These are phyloP conservation scores for Coreius guichenoti DNA, from an alignment of 2,797 vertebrate genomes.

Conservation along the genomic window DNA sequence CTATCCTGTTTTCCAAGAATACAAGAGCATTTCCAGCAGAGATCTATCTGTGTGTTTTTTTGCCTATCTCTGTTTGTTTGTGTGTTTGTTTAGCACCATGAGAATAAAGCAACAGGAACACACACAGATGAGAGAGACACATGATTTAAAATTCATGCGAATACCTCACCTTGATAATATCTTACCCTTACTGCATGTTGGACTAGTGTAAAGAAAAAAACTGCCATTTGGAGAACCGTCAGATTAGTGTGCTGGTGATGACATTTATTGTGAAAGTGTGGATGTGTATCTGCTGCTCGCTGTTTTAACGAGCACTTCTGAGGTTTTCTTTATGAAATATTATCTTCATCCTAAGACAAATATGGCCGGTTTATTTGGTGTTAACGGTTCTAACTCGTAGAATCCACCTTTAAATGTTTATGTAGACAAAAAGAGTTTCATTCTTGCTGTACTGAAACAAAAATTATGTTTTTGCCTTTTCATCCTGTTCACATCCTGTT, in stretches of 20 bases:
- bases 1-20: constrained; percentile 20
- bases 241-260: constrained; percentile 33
- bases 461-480: not conserved
- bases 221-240: not conserved
- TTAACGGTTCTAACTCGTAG: not conserved
- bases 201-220: not conserved
- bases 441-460: not conserved
- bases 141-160: not conserved
- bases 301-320: not conserved
- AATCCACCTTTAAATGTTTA: not conserved
- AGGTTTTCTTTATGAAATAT: constrained; percentile 5
- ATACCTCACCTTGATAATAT: constrained; percentile 11
- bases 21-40: constrained; percentile 1
- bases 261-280: constrained; percentile 42
- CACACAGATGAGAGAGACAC: not conserved
- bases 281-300: constrained; percentile 17
- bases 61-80: not conserved
- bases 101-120: constrained; percentile 6
- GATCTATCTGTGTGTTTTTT: constrained; percentile 11
- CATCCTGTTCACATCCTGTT: not conserved
- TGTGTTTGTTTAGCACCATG: constrained; percentile 12
- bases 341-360: constrained; percentile 3
- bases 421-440: not conserved
- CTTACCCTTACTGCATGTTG: not conserved
- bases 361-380: not conserved